phyloP scores from a whole-genome alignment of 2,888 invertebrate species.

The Strigamia crassipes region DNA sequence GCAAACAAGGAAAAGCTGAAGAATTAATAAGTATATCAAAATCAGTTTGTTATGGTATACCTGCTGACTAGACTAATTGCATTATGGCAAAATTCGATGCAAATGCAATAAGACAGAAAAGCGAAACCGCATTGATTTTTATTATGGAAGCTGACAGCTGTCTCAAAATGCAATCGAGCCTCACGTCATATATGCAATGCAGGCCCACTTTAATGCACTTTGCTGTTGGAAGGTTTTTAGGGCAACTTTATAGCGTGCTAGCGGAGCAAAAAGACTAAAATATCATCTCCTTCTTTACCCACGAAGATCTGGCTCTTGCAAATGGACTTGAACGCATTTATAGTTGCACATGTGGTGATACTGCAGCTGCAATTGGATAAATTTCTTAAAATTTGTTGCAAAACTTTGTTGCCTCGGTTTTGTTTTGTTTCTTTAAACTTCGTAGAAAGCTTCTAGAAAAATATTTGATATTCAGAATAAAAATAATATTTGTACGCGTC shows the following conservation, averaged over 20 bases:
- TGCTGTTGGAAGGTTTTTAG: constrained; percentile 30
- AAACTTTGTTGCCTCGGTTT: neutral
- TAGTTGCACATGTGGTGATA: neutral
- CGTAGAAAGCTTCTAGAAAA: too few species aligned
- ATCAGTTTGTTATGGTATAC: neutral
- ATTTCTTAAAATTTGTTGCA: neutral
- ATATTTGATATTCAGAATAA: too few species aligned
- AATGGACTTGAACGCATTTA: constrained; percentile 8
- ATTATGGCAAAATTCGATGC: neutral
- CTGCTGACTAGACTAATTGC: neutral
- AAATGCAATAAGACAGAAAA: constrained; percentile 6
- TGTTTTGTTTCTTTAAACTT: neutral
- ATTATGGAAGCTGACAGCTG: constrained; percentile 30
- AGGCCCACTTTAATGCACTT: constrained; percentile 15
- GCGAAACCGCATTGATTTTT: constrained; percentile 23
- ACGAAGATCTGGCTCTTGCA: neutral
- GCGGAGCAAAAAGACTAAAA: constrained; percentile 16
- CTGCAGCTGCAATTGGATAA: neutral
- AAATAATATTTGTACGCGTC: too few species aligned
- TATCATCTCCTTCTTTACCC: neutral
- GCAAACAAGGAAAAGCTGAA: neutral
- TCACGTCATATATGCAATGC: constrained; percentile 26
- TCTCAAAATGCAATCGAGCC: constrained; percentile 19
- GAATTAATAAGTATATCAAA: neutral
- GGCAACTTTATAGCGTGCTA: constrained; percentile 12